Base-by-base conservation (phyloP, 1,140 invertebrate genomes). In the Venturia canescens region DNA sequence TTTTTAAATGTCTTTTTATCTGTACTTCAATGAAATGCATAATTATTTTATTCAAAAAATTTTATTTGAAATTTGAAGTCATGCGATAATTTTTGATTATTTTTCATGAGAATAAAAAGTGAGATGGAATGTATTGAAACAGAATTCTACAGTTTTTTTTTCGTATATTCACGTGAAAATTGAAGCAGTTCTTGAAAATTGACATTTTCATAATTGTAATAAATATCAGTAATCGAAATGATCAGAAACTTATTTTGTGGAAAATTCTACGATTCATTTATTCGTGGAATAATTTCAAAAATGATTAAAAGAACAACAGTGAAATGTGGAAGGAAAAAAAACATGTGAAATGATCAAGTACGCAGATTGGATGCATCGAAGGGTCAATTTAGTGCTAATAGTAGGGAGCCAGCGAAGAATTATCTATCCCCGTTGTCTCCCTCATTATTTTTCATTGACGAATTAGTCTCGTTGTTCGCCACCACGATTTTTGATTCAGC, bases 391-490 rank as follows among this genome's bases (percentile, higher is more conserved):
- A 31, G 13, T 69, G 7, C 23, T 27, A 69, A 69, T 69, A 69
- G 66, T 29, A 69, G 66, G 29, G 66, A 63, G 66, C 29, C 29
- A 34, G 29, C n/a, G 31, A 69, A 69, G 66, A 31, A 31, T 69
- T 31, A 69, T 69, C 66, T 63, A n/a, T 27, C 5, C 1, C 27
- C 66, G 13, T 31, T n/a, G 16, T 18, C 29, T 18, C 27, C 15
- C 13, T 29, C 66, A 31, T 69, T 69, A 31, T 69, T 69, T 69
- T 31, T 69, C 66, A 69, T 69, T 69, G 27, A 63, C 60, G 60
- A 69, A 69, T 69, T 34, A 31, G 31, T 69, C 26, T 69, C 66
- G 13, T 23, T 66, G 23, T 1, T 23, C 27, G 23, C 60, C 13
- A 16, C n/a, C 60, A 29, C 66, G 18, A 27, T 21, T 31, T 69